These are phyloP conservation scores for Trichomycterus rosablanca DNA, from an alignment of 2,113 vertebrate genomes.

Conservation along the genomic window DNA sequence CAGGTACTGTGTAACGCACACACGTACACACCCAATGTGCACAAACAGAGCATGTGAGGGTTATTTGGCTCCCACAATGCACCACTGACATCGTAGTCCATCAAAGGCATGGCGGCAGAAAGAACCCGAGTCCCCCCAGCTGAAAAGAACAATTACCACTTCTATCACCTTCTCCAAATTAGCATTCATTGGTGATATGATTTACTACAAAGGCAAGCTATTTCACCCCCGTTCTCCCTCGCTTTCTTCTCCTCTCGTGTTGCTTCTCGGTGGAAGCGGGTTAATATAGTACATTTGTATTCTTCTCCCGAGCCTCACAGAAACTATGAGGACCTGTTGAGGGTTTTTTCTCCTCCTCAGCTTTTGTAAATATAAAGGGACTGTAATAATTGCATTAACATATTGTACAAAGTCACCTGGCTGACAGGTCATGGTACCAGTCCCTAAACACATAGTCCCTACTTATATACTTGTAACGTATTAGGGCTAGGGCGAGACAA, in stretches of 20 bases:
- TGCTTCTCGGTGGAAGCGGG: conserved; percentile 28
- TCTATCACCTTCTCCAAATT: conserved; percentile 47
- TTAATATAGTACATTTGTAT: conserved; percentile 62
- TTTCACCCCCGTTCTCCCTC: conserved; percentile 36
- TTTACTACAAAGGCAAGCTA: conserved; percentile 44
- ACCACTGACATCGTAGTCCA: conserved; percentile 45
- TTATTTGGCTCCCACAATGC: conserved; percentile 40
- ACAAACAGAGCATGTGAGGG: conserved; percentile 24
- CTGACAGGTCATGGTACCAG: conserved; percentile 37
- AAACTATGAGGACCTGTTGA: conserved; percentile 50
- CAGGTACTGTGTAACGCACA: conserved; percentile 18
- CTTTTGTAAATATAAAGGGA: conserved; percentile 64
- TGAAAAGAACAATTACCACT: conserved; percentile 50
- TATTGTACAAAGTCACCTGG: conserved; percentile 24
- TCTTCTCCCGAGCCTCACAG: conserved; percentile 48
- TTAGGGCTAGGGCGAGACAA: too few relatives aligned
- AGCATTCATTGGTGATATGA: conserved; percentile 51
- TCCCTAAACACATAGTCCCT: conserved; percentile 3
- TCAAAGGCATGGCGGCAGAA: conserved; percentile 41
- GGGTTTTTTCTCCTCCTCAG: conserved; percentile 54
- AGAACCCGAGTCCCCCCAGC: conserved; percentile 31
- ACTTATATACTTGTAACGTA: too few relatives aligned
- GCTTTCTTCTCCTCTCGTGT: conserved; percentile 39
- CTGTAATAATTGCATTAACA: conserved; percentile 67
- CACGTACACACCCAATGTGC: conserved; percentile 5